Conservation (phyloP, 2,113 vertebrate species). For the Ploceus nigricollis region DNA sequence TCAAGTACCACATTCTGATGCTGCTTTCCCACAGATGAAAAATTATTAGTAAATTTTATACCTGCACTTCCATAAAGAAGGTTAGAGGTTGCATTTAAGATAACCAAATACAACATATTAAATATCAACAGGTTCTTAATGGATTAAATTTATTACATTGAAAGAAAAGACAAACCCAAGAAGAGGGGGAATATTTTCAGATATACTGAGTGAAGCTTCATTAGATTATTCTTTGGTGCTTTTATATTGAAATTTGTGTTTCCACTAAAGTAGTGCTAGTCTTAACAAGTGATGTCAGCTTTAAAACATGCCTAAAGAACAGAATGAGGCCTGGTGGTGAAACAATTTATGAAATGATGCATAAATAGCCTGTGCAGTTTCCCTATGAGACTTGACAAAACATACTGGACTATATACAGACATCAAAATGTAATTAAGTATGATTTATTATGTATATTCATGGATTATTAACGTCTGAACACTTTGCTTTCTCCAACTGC, state of each 20-base stretch:
- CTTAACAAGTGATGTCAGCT: neutral
- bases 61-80: neutral
- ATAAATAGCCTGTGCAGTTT: slow-evolving; percentile 25
- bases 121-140: neutral
- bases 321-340: slow-evolving; percentile 31
- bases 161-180: neutral
- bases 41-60: neutral
- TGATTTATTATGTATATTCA: slow-evolving; percentile 58
- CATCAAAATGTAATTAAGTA: slow-evolving; percentile 56
- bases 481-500: neutral
- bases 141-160: neutral
- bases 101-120: neutral
- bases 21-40: neutral
- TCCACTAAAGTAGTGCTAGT: neutral
- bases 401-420: slow-evolving; percentile 40
- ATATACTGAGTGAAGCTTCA: neutral
- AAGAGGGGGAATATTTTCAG: neutral
- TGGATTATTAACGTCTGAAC: slow-evolving; percentile 41
- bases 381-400: slow-evolving; percentile 28
- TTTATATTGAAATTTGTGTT: neutral
- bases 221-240: neutral
- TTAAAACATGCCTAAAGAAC: slow-evolving; percentile 10
- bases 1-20: neutral
- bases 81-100: neutral
- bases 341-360: slow-evolving; percentile 53